A percentile compares a stretch with the other conserved stretches of the same genome.
Evolutionary conservation across 2,888 invertebrate genomes (phyloP).

Genomic region (Philhelius pedissequus): DNA sequence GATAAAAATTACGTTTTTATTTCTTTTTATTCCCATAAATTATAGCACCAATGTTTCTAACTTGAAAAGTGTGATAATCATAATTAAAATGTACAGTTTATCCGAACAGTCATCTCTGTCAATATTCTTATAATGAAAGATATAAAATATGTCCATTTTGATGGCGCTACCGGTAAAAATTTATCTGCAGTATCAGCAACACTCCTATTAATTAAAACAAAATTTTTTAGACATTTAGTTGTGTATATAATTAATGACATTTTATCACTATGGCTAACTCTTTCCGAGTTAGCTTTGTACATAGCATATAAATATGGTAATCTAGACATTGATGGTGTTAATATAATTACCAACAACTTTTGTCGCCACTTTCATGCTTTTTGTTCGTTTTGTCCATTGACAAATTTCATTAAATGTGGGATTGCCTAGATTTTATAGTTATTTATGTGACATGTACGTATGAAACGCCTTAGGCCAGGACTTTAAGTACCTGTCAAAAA

Average conservation of each 20-base stretch:
- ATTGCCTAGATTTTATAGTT: no score
- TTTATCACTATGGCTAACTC: background rate
- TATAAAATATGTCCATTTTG: background rate
- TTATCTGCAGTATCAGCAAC: background rate
- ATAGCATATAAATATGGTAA: background rate
- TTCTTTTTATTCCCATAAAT: no score
- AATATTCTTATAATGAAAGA: background rate
- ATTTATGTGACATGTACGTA: no score
- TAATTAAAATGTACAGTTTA: background rate
- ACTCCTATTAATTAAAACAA: background rate
- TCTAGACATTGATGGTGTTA: background rate
- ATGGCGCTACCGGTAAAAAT: background rate
- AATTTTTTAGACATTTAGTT: background rate
- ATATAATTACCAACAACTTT: background rate
- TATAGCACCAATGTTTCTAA: no score
- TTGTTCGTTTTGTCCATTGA: background rate
- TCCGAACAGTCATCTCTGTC: background rate
- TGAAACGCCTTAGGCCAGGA: constrained; percentile 3
- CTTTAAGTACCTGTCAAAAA: background rate
- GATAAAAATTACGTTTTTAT: no score
- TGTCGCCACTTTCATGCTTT: background rate
- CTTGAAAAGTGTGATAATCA: no score
- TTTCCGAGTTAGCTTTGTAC: background rate
- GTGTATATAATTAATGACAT: background rate
- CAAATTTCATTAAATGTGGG: no score